Percentiles rank a stretch among this genome's conserved stretches.
Conservation (phyloP, 2,113 vertebrate genomes). For the Chinchilla lanigera region DNA sequence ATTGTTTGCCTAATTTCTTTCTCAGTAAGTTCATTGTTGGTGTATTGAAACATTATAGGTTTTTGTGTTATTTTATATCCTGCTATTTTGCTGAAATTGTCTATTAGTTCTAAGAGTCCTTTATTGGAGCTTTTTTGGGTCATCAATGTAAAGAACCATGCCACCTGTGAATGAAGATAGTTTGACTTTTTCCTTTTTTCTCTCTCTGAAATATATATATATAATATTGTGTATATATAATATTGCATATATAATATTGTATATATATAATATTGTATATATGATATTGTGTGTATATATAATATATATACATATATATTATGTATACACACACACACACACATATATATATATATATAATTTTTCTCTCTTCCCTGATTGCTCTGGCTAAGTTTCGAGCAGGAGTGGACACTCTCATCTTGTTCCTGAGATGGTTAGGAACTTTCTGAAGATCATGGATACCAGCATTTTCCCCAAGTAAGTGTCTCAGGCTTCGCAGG, state of each 20-base stretch:
- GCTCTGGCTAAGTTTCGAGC: not conserved
- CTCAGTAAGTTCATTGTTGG: not conserved
- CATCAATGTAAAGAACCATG: not conserved
- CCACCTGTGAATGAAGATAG: not conserved
- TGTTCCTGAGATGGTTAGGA: not conserved
- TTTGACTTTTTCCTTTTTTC: not conserved
- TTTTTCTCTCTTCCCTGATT: not conserved
- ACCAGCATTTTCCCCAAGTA: not conserved
- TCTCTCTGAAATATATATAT: not conserved
- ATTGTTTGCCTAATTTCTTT: not conserved
- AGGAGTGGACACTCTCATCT: not conserved
- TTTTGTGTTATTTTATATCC: not conserved
- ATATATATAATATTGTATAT: too few relatives aligned
- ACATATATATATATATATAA: not conserved
- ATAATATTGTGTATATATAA: too few relatives aligned
- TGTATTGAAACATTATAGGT: not conserved
- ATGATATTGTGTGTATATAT: too few relatives aligned
- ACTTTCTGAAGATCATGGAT: not conserved
- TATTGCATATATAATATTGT: too few relatives aligned
- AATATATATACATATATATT: too few relatives aligned
- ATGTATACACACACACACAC: too few relatives aligned
- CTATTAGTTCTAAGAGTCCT: not conserved
- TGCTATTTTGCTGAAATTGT: not conserved
- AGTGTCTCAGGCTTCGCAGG: not conserved
- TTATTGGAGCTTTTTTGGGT: not conserved